Conservation (phyloP, 2,797 vertebrate genomes). For the Myotis findleyi region DNA sequence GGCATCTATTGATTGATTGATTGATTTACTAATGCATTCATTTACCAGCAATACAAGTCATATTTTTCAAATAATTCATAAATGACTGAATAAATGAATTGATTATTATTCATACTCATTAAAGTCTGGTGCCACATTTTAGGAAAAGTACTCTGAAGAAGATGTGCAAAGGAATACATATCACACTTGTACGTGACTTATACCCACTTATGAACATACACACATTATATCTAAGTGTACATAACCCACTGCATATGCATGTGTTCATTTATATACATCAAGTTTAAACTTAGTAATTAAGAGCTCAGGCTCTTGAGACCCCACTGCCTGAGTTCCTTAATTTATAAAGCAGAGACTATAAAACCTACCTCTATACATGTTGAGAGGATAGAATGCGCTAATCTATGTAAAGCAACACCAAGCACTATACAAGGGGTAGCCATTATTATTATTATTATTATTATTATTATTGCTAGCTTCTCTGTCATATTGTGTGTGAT, state of each 20-base stretch:
- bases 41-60: neutral
- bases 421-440: neutral
- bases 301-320: neutral
- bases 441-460: neutral
- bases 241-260: neutral
- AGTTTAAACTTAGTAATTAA: neutral
- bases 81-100: neutral
- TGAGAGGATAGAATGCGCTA: neutral
- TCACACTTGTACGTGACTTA: neutral
- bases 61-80: neutral
- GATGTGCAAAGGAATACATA: neutral
- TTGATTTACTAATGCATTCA: neutral
- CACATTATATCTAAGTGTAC: neutral
- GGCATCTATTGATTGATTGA: neutral
- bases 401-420: neutral
- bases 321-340: neutral
- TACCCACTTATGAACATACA: neutral
- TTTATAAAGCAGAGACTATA: neutral
- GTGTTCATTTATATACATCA: neutral
- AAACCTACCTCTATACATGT: neutral
- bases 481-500: neutral
- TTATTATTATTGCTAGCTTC: neutral
- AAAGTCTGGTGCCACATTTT: neutral
- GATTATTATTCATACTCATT: neutral
- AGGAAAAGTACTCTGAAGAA: neutral